Percentiles rank a stretch among this genome's conserved stretches.
phyloP scores from a whole-genome alignment of 2,113 vertebrate species.

The Aegithalos caudatus region DNA sequence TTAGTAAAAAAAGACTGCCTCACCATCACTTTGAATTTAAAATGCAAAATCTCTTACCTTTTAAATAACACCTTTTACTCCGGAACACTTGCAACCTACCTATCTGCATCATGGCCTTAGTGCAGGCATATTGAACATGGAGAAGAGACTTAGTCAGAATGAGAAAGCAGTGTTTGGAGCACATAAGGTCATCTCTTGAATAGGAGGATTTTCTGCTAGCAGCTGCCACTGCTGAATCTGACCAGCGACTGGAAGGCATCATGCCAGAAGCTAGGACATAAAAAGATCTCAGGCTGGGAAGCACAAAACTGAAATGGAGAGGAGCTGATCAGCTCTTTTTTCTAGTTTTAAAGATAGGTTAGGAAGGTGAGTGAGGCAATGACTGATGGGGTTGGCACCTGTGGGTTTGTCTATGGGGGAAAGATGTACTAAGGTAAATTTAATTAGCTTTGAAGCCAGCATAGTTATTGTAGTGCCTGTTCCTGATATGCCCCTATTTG shows the following conservation, averaged over 20 bases:
- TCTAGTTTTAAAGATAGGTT: slow-evolving; percentile 1
- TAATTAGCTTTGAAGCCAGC: neutral
- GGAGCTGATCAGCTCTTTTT: slow-evolving; percentile 17
- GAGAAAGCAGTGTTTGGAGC: slow-evolving; percentile 39
- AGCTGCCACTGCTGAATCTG: slow-evolving; percentile 59
- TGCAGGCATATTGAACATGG: neutral
- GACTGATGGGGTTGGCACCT: neutral
- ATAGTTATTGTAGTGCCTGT: neutral
- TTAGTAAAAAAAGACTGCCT: neutral
- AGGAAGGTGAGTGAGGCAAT: neutral
- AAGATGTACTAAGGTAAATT: neutral
- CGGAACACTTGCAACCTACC: neutral
- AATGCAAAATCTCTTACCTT: neutral
- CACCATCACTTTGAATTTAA: neutral
- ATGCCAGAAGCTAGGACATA: slow-evolving; percentile 43
- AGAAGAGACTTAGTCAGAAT: neutral
- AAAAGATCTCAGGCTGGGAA: slow-evolving; percentile 33
- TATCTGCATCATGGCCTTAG: neutral
- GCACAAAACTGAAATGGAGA: slow-evolving; percentile 37
- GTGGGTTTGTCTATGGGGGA: neutral
- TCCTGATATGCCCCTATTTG: neutral
- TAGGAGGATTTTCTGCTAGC: slow-evolving; percentile 60
- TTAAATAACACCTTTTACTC: neutral
- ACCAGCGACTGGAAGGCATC: slow-evolving; percentile 50
- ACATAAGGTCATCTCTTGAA: slow-evolving; percentile 56